Evolutionary conservation across 2,797 vertebrate genomes (phyloP), one percentile per base, ranked within the genome.

Genomic region (Sebastes iracundus): DNA sequence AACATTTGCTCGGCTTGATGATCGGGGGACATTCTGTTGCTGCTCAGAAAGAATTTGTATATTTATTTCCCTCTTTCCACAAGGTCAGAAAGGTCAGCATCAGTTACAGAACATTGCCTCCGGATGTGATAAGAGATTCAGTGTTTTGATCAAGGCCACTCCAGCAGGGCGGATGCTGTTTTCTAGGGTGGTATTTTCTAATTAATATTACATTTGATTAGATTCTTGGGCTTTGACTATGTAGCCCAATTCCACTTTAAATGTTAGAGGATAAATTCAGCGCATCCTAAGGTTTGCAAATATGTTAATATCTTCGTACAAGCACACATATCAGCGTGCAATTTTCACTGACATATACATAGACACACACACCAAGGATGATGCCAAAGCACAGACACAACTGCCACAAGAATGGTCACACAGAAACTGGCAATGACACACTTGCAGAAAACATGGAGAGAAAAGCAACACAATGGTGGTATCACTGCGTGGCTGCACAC

Each of bases 91-190:
- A 49, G 46, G 69, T 87, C 35, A 75, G 25, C 27, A 55, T 10
- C 63, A 68, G 67, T 76, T 33, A 52, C 38, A 77, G 28, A 83
- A 58, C 35, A 25, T 22, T 11, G 77, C 86, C 73, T 75, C 5
- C 1, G 61, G 63, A 28, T 69, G 30, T 60, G 33, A 72, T 16
- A 32, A 32, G 42, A 71, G 33, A 73, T 33, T 59, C 56, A 55
- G 53, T 42, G 5, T 68, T 77, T 65, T 63, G 23, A 78, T 70
- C 30, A 61, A 35, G 35, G 72, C 28, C 32, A 55, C 9, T 74
- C 3, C n/a, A 49, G 16, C 14, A 0, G 38, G 18, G 7, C 0
- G 8, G 33, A 65, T 58, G 3, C 13, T 72, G 59, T 7, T 76
- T 77, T 72, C 49, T n/a, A 46, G 16, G 56, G 13, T 18, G 30